Conservation (phyloP, 2,113 vertebrate genomes). For the Hassar affinis region DNA sequence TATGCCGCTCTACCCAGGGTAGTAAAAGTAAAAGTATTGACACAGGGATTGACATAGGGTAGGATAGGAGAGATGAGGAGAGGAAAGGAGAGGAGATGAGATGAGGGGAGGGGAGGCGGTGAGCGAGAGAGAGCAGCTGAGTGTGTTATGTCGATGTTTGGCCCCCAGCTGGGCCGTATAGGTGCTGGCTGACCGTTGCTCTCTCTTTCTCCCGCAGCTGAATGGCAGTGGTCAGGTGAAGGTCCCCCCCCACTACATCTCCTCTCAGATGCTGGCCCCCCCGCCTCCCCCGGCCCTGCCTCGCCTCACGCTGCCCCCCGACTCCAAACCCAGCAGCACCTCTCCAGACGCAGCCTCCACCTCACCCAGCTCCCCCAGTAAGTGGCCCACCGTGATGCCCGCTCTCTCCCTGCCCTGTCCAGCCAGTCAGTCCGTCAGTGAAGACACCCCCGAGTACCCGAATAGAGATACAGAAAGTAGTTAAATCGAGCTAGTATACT, state of each 20-base stretch:
- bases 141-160: slow-evolving; percentile 42
- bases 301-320: slow-evolving; percentile 80
- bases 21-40: not conserved
- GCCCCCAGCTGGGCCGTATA: slow-evolving; percentile 29
- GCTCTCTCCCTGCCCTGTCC: slow-evolving; percentile 2
- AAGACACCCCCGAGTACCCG: not conserved
- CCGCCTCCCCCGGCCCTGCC: slow-evolving; percentile 82
- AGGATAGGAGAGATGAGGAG: not conserved
- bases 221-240: slow-evolving; percentile 93
- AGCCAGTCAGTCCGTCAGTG: not conserved
- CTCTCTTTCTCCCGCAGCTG: slow-evolving; percentile 75
- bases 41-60: not conserved
- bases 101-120: not conserved
- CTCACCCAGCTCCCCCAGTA: slow-evolving; percentile 89
- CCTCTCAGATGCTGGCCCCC: slow-evolving; percentile 89
- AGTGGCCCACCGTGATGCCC: slow-evolving; percentile 63
- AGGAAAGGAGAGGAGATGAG: too few relatives aligned
- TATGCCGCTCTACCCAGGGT: not conserved
- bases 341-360: slow-evolving; percentile 83
- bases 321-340: slow-evolving; percentile 87
- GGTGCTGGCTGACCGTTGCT: slow-evolving; percentile 52
- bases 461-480: not conserved
- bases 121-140: slow-evolving; percentile 42
- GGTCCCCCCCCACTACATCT: slow-evolving; percentile 89
- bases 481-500: not conserved